Conservation (phyloP, 2,113 vertebrate genomes). For the mouse (Mus musculus) region DNA sequence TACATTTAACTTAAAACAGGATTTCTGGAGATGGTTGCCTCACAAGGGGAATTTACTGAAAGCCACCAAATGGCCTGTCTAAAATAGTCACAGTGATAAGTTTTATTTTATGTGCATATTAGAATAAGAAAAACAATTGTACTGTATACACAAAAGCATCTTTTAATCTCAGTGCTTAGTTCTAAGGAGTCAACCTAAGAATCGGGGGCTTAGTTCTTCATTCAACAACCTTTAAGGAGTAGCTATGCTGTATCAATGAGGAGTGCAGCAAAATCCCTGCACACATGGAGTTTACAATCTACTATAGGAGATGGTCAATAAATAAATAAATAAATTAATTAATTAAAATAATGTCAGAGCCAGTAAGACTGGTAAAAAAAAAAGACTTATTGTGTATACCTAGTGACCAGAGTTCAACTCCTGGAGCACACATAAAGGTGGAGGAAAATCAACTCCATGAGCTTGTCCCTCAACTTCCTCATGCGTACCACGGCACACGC, state of each 20-base stretch:
- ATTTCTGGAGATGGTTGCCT: neutral
- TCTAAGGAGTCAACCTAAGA: neutral
- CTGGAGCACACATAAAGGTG: neutral
- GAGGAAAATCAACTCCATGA: neutral
- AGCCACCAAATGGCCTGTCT: neutral
- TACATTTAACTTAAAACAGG: neutral
- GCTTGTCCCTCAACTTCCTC: neutral
- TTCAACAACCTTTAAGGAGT: neutral
- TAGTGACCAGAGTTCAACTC: too few relatives aligned
- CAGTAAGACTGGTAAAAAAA: neutral
- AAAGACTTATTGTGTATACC: neutral
- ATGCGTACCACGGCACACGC: neutral
- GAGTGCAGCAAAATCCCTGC: neutral
- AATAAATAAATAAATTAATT: neutral
- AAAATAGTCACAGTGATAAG: neutral
- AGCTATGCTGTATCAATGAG: neutral
- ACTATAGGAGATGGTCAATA: neutral
- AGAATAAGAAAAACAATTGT: neutral
- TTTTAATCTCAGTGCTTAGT: neutral
- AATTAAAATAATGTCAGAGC: neutral
- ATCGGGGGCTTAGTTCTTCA: neutral
- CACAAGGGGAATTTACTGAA: neutral
- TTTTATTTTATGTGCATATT: neutral
- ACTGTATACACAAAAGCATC: slow-evolving; percentile 9
- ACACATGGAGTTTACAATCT: neutral